Evolutionary conservation across 2,888 invertebrate species (phyloP), one percentile per base, ranked within the genome.

Genomic region (Ormyrus nitidulus): DNA sequence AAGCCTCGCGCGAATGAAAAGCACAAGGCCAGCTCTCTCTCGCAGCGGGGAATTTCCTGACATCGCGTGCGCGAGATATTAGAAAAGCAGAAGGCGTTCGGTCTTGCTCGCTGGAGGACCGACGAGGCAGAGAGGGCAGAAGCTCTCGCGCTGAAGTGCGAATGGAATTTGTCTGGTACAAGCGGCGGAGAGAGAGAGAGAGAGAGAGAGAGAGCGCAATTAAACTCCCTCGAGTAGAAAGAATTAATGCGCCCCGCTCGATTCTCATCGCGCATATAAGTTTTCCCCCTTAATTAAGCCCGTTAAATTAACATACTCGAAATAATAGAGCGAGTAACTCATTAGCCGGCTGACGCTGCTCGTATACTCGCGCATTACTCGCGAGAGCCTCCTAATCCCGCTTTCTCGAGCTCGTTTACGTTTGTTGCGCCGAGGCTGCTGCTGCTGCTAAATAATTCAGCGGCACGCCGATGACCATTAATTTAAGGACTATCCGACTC

Each of bases 261-360:
- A 74, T 74, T 62, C 56, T 54, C 73, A 73, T 73, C 46, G 44
- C 10, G 66, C 3, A 34, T 19, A 46, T 5, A 44, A 56, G 68
- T 72, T 66, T 65, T 58, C 61, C 69, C 53, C 61, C 70, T 65
- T 74, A 70, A 79, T 74, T 56, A 71, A 65, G 61, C 59, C 58
- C 68, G 72, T 58, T 65, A 53, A 70, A 66, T 77, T 74, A 74
- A 59, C 70, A 66, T 81, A 74, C 59, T 70, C 65, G 73, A 65
- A 81, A 81, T 81, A 74, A 81, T 77, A 71, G 81, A 81, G 64
- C 75, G 75, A 56, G 48, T 54, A n/a, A 59, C 72, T 73, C 62
- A 46, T 76, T 76, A 73, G 76, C 34, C 56, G 58, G 53, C 53
- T 46, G 68, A 56, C 59, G 66, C 59, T 10, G 10, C 44, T 34